Evolutionary conservation across 1,140 invertebrate genomes (phyloP), one percentile per base, ranked within the genome.

Genomic region (Trichomalopsis sarcophagae): DNA sequence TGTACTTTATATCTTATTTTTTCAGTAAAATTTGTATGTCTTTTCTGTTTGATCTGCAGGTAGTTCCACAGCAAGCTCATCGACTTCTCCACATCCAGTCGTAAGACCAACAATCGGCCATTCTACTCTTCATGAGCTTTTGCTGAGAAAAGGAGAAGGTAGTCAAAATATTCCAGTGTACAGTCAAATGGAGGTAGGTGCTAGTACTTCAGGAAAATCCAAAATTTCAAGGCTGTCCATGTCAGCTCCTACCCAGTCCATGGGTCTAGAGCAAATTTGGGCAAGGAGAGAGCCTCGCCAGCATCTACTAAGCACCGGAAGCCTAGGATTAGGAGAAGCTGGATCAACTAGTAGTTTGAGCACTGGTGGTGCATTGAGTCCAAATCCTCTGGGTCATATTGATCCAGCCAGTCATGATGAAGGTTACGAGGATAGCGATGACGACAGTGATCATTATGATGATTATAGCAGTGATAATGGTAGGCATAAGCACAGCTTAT

Each of bases 291-390:
- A 98, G 90, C 97, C 97, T 21, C 94, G 97, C 68, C 97, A 96
- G 89, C 97, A 97, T 94, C 93, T 98, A 73, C 90, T 98, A n/a
- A 97, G 97, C 40, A 98, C 97, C 13, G 96, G 97, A 82, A 97
- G 97, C 55, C 91, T 98, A 85, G 89, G 90, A 36, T 78, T 89
- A 36, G 96, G 84, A 66, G 97, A 98, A 93, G 97, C 96, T 81
- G 96, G 96, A 13, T 97, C 97, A 44, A 96, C 96, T n/a, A 97
- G 97, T n/a, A 98, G 97, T 36, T 89, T 98, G 3, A 97, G 96
- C 84, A 97, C 96, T 2, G 96, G 96, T 76, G 97, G 96, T 81
- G 95, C 98, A 44, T 91, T 98, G 1, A 98, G 97, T 91, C 97
- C 97, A 11, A 92, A 93, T 90, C 92, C 91, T n/a, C 88, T 92